phyloP scores from a whole-genome alignment of 2,888 invertebrate genomes.

The Phyllotreta cruciferae region DNA sequence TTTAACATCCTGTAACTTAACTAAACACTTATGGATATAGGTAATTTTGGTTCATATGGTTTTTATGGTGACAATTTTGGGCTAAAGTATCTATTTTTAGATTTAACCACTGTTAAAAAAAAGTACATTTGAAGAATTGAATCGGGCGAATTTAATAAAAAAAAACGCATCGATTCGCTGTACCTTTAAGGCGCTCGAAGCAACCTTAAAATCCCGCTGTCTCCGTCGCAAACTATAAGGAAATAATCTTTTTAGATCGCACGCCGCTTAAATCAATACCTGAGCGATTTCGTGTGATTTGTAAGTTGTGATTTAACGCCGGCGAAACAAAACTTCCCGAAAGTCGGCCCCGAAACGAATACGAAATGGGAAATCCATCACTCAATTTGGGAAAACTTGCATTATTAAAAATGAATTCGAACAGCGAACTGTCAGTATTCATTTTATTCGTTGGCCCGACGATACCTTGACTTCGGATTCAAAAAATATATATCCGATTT shows the following conservation, averaged over 20 bases:
- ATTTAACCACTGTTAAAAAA: neutral
- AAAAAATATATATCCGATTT: too few relatives aligned
- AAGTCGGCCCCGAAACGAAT: slow-evolving; percentile 4
- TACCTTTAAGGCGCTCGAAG: too few relatives aligned
- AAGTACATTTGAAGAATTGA: too few relatives aligned
- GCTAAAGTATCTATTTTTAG: slow-evolving; percentile 4
- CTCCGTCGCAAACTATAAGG: too few relatives aligned
- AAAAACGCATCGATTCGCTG: too few relatives aligned
- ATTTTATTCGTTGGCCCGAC: neutral
- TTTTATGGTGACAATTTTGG: too few relatives aligned
- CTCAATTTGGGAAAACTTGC: slow-evolving; percentile 13
- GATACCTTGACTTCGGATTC: neutral
- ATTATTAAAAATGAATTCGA: slow-evolving; percentile 12
- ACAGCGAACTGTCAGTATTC: slow-evolving; percentile 10
- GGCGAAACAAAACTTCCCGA: slow-evolving; percentile 14
- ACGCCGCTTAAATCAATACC: slow-evolving; percentile 3
- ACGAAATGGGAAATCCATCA: slow-evolving; percentile 15
- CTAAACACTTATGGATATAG: too few relatives aligned
- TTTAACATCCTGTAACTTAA: too few relatives aligned
- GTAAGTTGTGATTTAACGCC: slow-evolving; percentile 9
- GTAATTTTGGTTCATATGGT: too few relatives aligned
- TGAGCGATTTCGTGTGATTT: neutral
- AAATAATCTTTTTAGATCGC: slow-evolving; percentile 1
- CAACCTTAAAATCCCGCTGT: too few relatives aligned
- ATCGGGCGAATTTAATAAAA: too few relatives aligned